Percentiles rank a stretch among this genome's conserved stretches.
Evolutionary conservation across 2,888 invertebrate genomes (phyloP).

Genomic region (Cheilosia urbana): DNA sequence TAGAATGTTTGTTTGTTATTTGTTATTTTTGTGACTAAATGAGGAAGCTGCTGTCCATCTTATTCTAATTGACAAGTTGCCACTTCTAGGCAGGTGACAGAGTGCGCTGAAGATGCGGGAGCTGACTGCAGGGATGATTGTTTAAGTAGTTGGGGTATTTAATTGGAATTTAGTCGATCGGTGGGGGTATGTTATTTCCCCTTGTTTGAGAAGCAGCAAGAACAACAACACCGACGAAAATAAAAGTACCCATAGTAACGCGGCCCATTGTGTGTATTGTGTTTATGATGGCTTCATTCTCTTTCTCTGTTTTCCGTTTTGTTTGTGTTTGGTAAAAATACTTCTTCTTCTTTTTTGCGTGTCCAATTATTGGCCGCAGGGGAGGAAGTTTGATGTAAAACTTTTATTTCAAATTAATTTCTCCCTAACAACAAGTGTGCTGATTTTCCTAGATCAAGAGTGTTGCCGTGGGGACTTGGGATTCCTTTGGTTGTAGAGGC

Average conservation of each 20-base stretch:
- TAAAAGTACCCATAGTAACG: constrained; percentile 28
- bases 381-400: neutral
- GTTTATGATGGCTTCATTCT: constrained; percentile 8
- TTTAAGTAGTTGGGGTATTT: constrained; percentile 15
- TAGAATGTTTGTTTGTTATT: constrained; percentile 14
- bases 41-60: neutral
- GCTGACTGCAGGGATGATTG: neutral
- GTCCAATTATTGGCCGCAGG: neutral
- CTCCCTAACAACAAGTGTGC: no score
- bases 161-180: constrained; percentile 6
- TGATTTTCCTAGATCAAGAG: no score
- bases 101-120: no score
- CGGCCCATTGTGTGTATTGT: neutral
- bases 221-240: neutral
- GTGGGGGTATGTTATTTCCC: constrained; percentile 4
- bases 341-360: constrained; percentile 7
- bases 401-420: no score
- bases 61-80: neutral
- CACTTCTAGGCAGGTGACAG: neutral
- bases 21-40: neutral
- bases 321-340: neutral
- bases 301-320: neutral
- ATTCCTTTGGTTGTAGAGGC: no score
- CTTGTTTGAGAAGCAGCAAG: neutral
- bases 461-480: no score